Percentiles rank a stretch among this genome's conserved stretches.
These are phyloP conservation scores for Nyctereutes procyonoides DNA, from an alignment of 2,113 vertebrate species.

Conservation along the genomic window DNA sequence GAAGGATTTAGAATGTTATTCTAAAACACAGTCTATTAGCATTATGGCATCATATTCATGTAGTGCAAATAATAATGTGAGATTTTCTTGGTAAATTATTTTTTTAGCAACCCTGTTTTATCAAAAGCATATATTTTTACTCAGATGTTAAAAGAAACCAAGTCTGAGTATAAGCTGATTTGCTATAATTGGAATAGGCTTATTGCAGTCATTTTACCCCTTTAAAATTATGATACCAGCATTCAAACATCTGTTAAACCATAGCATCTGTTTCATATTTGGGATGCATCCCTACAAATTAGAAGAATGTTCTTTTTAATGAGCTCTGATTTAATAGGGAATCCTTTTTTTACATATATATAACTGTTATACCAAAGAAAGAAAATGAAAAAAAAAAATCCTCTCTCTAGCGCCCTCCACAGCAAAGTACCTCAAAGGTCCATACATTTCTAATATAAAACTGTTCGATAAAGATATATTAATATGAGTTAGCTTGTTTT, in stretches of 20 bases:
- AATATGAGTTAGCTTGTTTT: neutral
- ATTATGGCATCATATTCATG: slow-evolving; percentile 51
- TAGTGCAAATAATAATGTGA: slow-evolving; percentile 55
- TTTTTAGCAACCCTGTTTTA: slow-evolving; percentile 56
- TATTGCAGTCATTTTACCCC: slow-evolving; percentile 74
- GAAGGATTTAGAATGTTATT: slow-evolving; percentile 35
- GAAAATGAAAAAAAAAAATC: slow-evolving; percentile 65
- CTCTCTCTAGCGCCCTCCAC: neutral
- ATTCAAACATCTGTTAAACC: slow-evolving; percentile 78
- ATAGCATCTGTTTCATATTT: slow-evolving; percentile 81
- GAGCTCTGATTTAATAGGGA: slow-evolving; percentile 76
- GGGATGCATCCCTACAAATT: slow-evolving; percentile 78
- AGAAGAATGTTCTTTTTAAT: slow-evolving; percentile 76
- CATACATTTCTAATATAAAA: slow-evolving; percentile 6
- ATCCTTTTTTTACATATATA: slow-evolving; percentile 50
- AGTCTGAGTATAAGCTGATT: slow-evolving; percentile 69
- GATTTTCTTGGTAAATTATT: slow-evolving; percentile 60
- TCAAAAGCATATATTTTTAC: slow-evolving; percentile 72
- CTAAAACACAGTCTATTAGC: slow-evolving; percentile 16
- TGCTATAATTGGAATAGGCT: slow-evolving; percentile 74
- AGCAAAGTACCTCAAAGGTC: slow-evolving; percentile 13
- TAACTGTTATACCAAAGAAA: slow-evolving; percentile 60
- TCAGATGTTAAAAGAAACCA: slow-evolving; percentile 54
- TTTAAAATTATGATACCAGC: slow-evolving; percentile 73
- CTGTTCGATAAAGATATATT: neutral